Percentiles rank a stretch among this genome's conserved stretches.
phyloP scores from a whole-genome alignment of 2,797 vertebrate species.

The Hippocampus kuda region DNA sequence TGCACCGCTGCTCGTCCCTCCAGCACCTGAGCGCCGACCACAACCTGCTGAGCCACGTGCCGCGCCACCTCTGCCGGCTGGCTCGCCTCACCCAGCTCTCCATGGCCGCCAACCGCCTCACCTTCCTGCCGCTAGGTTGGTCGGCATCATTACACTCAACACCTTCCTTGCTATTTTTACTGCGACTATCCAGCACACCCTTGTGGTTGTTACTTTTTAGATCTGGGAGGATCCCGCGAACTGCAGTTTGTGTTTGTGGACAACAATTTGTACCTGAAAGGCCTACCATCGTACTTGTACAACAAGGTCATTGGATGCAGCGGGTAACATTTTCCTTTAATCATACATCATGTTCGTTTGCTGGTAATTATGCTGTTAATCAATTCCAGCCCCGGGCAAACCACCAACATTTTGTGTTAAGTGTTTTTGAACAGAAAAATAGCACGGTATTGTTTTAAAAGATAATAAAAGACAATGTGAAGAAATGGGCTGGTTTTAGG shows the following conservation, averaged over 20 bases:
- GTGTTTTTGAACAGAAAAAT: no score
- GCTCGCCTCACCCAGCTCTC: conserved; percentile 93
- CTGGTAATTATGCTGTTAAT: no score
- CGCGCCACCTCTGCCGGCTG: conserved; percentile 88
- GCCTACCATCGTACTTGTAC: conserved; percentile 89
- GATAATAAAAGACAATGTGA: no score
- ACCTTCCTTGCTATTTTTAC: conserved; percentile 11
- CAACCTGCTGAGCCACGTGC: conserved; percentile 79
- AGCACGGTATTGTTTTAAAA: no score
- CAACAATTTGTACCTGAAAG: conserved; percentile 85
- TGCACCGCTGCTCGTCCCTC: conserved; percentile 85
- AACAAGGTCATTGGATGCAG: conserved; percentile 96
- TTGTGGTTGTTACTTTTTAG: conserved; percentile 51
- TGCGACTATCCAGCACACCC: neutral
- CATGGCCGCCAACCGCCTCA: conserved; percentile 88
- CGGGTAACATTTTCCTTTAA: conserved; percentile 67
- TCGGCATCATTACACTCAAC: neutral
- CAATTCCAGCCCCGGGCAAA: no score
- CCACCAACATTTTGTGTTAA: no score
- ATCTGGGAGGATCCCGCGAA: conserved; percentile 88
- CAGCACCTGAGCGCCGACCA: conserved; percentile 88
- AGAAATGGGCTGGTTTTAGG: no score
- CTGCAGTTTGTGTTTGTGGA: conserved; percentile 95
- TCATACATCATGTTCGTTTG: neutral
- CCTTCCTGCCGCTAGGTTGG: conserved; percentile 86